phyloP scores from a whole-genome alignment of 2,797 vertebrate genomes.

The Anolis apletophallus region DNA sequence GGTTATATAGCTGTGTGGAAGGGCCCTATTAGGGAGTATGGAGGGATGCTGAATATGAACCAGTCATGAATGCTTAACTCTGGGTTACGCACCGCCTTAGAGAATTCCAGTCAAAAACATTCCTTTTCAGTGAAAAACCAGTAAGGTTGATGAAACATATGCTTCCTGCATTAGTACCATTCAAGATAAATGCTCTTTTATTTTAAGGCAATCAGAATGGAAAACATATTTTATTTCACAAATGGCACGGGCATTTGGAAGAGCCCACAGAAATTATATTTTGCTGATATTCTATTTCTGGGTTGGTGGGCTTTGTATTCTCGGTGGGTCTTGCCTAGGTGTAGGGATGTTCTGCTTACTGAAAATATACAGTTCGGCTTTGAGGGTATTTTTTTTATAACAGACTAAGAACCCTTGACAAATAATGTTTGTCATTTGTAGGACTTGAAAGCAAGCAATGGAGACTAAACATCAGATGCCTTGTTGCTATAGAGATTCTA shows the following conservation, averaged over 20 bases:
- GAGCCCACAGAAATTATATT: constrained; percentile 32
- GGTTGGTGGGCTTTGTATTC: neutral
- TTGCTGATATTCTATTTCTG: constrained; percentile 22
- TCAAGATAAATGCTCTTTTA: constrained; percentile 5
- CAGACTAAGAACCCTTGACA: constrained; percentile 19
- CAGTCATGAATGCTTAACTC: too few species aligned
- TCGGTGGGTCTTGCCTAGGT: neutral
- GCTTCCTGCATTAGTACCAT: constrained; percentile 32
- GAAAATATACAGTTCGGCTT: constrained; percentile 34
- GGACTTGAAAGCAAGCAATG: constrained; percentile 31
- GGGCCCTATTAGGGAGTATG: too few species aligned
- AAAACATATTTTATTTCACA: constrained; percentile 19
- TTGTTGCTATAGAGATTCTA: neutral
- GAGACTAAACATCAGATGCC: neutral
- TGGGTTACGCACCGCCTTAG: too few species aligned
- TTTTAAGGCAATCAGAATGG: constrained; percentile 3
- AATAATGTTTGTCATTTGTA: constrained; percentile 46
- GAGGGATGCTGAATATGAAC: too few species aligned
- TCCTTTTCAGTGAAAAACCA: constrained; percentile 38
- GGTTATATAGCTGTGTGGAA: too few species aligned
- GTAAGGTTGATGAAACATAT: constrained; percentile 41
- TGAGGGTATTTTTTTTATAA: constrained; percentile 2
- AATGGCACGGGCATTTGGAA: constrained; percentile 21
- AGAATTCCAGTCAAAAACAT: constrained; percentile 33
- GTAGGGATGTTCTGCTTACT: constrained; percentile 34